Percentiles rank a stretch among this genome's conserved stretches.
Evolutionary conservation across 2,113 vertebrate species (phyloP).

Genomic region (Strix uralensis): DNA sequence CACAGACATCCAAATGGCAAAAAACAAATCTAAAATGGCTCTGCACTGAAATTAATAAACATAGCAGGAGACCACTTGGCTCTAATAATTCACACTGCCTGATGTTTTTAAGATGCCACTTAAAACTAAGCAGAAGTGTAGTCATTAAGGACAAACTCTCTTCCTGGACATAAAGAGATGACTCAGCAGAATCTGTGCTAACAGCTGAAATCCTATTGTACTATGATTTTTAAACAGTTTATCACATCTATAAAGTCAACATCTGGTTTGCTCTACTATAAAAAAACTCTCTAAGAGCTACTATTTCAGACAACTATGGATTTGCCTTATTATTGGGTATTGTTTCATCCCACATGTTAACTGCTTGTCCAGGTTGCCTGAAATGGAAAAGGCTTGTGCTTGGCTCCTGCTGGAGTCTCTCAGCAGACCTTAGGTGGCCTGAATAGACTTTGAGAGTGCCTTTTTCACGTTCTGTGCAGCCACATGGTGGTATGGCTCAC

Average conservation of each 20-base stretch:
- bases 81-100: not conserved
- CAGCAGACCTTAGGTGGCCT: not conserved
- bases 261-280: not conserved
- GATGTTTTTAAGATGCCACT: not conserved
- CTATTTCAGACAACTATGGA: not conserved
- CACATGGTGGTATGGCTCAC: not conserved
- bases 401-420: not conserved
- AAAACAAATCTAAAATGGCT: not conserved
- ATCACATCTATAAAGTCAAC: not conserved
- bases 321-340: not conserved
- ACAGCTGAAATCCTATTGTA: not conserved
- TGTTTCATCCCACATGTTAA: not conserved
- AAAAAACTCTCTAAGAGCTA: not conserved
- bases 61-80: not conserved
- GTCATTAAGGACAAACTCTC: not conserved
- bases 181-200: not conserved
- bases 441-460: not conserved
- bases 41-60: not conserved
- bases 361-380: not conserved
- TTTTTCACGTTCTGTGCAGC: not conserved
- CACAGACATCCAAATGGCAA: not conserved
- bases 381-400: not conserved
- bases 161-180: not conserved
- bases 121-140: conserved; percentile 2
- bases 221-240: not conserved